These are phyloP conservation scores for Hesperia comma DNA, from an alignment of 2,888 invertebrate species.

Conservation along the genomic window DNA sequence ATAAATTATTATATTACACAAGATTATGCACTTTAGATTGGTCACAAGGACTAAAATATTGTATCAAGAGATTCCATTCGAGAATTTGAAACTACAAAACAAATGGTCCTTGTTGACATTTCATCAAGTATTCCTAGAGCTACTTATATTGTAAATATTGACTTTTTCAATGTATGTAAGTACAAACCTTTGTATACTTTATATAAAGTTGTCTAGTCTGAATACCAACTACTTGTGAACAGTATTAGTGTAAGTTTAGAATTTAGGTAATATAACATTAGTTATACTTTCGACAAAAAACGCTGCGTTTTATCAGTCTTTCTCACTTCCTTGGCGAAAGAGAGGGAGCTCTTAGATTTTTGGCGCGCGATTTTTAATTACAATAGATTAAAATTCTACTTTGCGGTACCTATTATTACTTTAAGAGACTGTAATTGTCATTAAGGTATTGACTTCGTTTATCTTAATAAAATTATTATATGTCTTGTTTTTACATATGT, in stretches of 20 bases:
- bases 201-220: constrained; percentile 4
- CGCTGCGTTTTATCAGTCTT: constrained; percentile 9
- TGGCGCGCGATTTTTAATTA: constrained; percentile 5
- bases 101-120: constrained; percentile 34
- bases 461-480: constrained; percentile 17
- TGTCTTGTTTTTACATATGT: constrained; percentile 90
- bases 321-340: background rate
- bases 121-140: constrained; percentile 11
- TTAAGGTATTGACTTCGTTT: constrained; percentile 31
- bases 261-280: background rate
- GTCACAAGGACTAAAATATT: constrained; percentile 36
- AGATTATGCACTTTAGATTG: constrained; percentile 19
- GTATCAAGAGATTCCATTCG: constrained; percentile 45
- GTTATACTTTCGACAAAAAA: background rate
- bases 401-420: constrained; percentile 9
- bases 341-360: constrained; percentile 4
- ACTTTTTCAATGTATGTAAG: constrained; percentile 30
- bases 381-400: constrained; percentile 17
- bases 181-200: constrained; percentile 20
- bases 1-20: constrained; percentile 32
- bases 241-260: constrained; percentile 1
- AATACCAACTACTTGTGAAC: constrained; percentile 17
- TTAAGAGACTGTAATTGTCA: constrained; percentile 22
- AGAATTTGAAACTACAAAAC: constrained; percentile 38
- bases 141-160: constrained; percentile 26